phyloP scores from a whole-genome alignment of 2,888 invertebrate species.

The Antheraea assamensis region DNA sequence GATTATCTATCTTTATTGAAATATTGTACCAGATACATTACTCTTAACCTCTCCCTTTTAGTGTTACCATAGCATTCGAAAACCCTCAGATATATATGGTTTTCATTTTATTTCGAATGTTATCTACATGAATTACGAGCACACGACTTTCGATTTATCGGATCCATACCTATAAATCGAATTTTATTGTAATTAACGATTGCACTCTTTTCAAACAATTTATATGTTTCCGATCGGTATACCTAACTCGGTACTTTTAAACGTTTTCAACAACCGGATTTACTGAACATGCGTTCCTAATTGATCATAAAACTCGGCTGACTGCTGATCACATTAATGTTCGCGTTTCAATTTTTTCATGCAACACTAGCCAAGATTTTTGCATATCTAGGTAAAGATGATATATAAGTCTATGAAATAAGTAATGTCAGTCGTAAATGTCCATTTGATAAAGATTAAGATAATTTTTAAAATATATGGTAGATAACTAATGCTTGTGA shows the following conservation, averaged over 20 bases:
- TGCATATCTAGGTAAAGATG: neutral
- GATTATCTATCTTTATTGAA: slow-evolving; percentile 49
- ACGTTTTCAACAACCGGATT: slow-evolving; percentile 37
- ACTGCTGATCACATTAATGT: neutral
- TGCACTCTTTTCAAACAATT: slow-evolving; percentile 50
- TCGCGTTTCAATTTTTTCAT: neutral
- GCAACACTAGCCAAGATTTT: neutral
- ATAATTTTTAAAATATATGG: neutral
- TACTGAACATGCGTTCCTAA: slow-evolving; percentile 31
- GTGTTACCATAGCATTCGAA: slow-evolving; percentile 43
- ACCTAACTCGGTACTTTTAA: slow-evolving; percentile 50
- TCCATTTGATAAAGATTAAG: neutral
- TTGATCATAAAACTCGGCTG: neutral
- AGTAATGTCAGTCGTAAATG: neutral
- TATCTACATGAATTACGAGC: slow-evolving; percentile 46
- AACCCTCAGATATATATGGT: slow-evolving; percentile 37
- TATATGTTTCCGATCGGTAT: slow-evolving; percentile 60
- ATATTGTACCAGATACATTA: slow-evolving; percentile 49
- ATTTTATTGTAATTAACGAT: slow-evolving; percentile 54
- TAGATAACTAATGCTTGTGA: neutral
- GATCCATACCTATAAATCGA: slow-evolving; percentile 37
- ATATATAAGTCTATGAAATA: neutral
- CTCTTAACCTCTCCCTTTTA: slow-evolving; percentile 54
- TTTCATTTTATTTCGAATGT: slow-evolving; percentile 30
- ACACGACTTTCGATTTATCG: slow-evolving; percentile 44